phyloP scores from a whole-genome alignment of 2,888 invertebrate genomes.

The Tachina grossa region DNA sequence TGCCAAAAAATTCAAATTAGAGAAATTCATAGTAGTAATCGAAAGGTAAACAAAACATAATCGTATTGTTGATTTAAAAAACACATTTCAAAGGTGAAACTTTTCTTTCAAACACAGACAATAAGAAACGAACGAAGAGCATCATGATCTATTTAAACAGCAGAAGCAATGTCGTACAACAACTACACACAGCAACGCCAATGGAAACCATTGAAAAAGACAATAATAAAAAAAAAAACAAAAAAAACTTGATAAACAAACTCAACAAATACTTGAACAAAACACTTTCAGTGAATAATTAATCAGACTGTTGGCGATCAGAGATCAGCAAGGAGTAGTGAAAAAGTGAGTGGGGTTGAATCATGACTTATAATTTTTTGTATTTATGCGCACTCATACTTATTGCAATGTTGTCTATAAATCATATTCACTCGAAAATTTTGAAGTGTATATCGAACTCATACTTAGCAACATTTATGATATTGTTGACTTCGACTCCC shows the following conservation, averaged over 20 bases:
- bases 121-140: conserved; percentile 21
- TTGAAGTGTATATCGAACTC: no score
- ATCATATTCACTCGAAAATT: no score
- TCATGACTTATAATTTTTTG: no score
- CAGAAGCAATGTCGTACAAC: conserved; percentile 40
- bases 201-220: conserved; percentile 40
- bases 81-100: conserved; percentile 71
- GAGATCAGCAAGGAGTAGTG: no score
- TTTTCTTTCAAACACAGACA: conserved; percentile 60
- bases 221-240: neutral
- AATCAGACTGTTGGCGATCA: neutral
- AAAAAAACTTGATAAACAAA: conserved; percentile 14
- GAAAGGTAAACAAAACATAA: conserved; percentile 56
- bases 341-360: no score
- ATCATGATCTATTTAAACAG: conserved; percentile 50
- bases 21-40: conserved; percentile 58
- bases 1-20: conserved; percentile 72
- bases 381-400: no score
- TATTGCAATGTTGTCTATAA: no score
- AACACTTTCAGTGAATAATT: conserved; percentile 54
- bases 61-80: conserved; percentile 48
- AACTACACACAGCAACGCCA: conserved; percentile 14
- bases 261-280: conserved; percentile 51
- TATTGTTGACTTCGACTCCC: no score
- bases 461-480: no score